Conservation (phyloP, 2,113 vertebrate species). For the Rhynchopsitta pachyrhyncha region DNA sequence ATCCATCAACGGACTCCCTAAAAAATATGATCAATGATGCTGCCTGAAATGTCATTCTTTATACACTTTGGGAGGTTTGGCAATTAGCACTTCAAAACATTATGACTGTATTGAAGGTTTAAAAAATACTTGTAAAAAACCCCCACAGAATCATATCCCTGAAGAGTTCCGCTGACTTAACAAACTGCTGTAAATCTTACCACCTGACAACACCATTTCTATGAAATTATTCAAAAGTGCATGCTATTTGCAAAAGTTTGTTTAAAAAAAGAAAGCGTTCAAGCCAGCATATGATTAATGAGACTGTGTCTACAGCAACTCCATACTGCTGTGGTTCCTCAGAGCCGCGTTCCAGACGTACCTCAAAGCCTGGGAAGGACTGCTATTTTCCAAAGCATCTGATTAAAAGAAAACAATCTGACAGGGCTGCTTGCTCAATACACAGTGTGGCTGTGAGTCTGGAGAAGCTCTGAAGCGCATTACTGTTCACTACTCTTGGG, state of each 20-base stretch:
- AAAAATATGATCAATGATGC: conserved; percentile 71
- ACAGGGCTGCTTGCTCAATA: conserved; percentile 8
- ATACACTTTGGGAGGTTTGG: conserved; percentile 65
- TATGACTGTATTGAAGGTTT: conserved; percentile 34
- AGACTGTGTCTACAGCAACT: conserved; percentile 33
- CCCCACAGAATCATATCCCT: conserved; percentile 1
- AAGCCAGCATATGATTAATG: conserved; percentile 60
- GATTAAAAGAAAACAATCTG: conserved; percentile 51
- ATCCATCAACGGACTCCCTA: conserved; percentile 72
- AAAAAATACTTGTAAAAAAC: conserved; percentile 23
- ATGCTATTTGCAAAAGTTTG: conserved; percentile 53
- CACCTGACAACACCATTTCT: conserved; percentile 53
- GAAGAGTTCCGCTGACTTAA: conserved; percentile 55
- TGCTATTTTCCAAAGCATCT: conserved; percentile 43
- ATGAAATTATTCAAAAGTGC: conserved; percentile 41
- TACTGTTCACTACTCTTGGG: conserved; percentile 34
- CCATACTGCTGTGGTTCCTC: conserved; percentile 21
- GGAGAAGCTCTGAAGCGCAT: conserved; percentile 16
- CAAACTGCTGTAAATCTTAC: conserved; percentile 59
- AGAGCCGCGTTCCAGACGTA: background rate
- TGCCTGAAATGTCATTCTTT: conserved; percentile 71
- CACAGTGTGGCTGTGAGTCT: background rate
- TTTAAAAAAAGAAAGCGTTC: background rate
- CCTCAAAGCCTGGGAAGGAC: conserved; percentile 13
- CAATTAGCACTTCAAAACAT: conserved; percentile 69